Evolutionary conservation across 2,113 vertebrate species (phyloP), one percentile per base, ranked within the genome.

Genomic region (Fukomys damarensis): DNA sequence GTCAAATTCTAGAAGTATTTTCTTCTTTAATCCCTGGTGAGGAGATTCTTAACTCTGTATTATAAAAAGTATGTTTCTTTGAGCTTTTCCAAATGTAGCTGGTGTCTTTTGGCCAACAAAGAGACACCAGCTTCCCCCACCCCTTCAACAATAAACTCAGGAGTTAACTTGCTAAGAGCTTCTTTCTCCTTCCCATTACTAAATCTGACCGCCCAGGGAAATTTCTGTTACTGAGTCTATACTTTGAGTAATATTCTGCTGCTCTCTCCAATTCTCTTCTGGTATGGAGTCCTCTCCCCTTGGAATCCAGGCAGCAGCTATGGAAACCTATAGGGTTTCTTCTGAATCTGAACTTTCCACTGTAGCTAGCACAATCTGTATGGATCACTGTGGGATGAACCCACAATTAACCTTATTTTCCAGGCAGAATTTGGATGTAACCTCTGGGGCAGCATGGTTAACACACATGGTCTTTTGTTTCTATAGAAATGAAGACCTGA

Each of bases 361-460:
- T 94, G 70, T 35, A 85, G 72, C 59, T 86, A 76, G 66, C 82
- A 87, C 85, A 61, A 59, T 68, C 76, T 88, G 58, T 56, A 72
- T 61, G 94, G 95, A 92, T 97, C 94, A 96, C 79, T 30, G 20
- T 92, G 76, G 95, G 95, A 92, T 76, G 82, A 98, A 95, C 90
- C 88, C 61, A 66, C 49, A 93, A 96, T 96, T 97, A 98, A 95
- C 95, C 92, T 97, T 93, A 88, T 90, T 86, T 81, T 96, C 76
- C 93, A 89, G 65, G 96, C 96, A 93, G 96, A 94, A 96, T 94
- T 97, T 92, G 93, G 92, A 95, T 95, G 84, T 98, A 90, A 97
- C 87, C 97, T 96, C 87, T 92, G 82, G 89, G 90, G 92, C 70
- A 10, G 84, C 20, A 12, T 52, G 77, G 65, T 80, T 95, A 83